A percentile compares a stretch with the other conserved stretches of the same genome.
phyloP scores from a whole-genome alignment of 2,888 invertebrate species.

The Nysson spinosus region DNA sequence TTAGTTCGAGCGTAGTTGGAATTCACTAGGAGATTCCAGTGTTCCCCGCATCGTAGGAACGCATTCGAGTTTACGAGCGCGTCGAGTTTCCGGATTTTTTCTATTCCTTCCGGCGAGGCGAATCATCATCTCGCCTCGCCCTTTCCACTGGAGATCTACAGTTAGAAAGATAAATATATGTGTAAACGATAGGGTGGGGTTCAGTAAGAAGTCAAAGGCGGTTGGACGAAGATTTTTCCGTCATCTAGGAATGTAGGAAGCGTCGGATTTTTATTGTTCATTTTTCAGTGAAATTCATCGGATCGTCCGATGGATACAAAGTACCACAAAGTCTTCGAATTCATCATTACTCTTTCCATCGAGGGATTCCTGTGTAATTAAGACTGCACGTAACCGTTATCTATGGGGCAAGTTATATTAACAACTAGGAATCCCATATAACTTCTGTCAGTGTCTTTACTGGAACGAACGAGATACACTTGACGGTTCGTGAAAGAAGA shows the following conservation, averaged over 20 bases:
- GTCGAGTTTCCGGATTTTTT: conserved; percentile 57
- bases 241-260: conserved; percentile 4
- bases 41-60: conserved; percentile 29
- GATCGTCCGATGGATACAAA: neutral
- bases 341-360: conserved; percentile 21
- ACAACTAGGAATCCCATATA: conserved; percentile 17
- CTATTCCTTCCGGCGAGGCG: conserved; percentile 40
- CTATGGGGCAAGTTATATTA: conserved; percentile 13
- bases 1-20: conserved; percentile 11
- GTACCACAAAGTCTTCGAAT: conserved; percentile 4
- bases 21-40: conserved; percentile 42
- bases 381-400: conserved; percentile 41
- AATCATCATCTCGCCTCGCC: conserved; percentile 30
- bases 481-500: conserved; percentile 9
- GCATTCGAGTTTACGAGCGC: conserved; percentile 54
- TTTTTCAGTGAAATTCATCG: too few species aligned
- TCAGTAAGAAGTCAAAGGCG: neutral
- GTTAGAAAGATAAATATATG: conserved; percentile 33
- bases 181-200: conserved; percentile 29
- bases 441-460: conserved; percentile 3
- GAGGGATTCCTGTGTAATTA: conserved; percentile 17
- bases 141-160: conserved; percentile 41
- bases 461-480: neutral
- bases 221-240: conserved; percentile 1
- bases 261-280: neutral